Evolutionary conservation across 2,797 vertebrate species (phyloP).

Genomic region (Coranthus polyacanthus): DNA sequence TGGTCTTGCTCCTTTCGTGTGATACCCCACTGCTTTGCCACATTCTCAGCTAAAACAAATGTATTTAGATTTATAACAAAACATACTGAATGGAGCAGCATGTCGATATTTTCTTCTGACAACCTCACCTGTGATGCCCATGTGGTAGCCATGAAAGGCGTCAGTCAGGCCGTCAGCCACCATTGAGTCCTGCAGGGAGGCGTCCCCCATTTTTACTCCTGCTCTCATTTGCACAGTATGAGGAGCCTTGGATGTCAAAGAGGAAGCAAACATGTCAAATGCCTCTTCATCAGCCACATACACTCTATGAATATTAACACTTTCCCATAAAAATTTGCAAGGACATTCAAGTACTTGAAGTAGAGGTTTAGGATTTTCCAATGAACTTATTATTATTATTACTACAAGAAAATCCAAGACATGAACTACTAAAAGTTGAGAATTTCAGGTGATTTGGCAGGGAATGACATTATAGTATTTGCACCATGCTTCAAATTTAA

Average conservation of each 20-base stretch:
- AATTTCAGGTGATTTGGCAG: too few species aligned
- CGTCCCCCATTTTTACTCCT: conserved; percentile 92
- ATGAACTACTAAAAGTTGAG: too few species aligned
- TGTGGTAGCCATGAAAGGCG: conserved; percentile 93
- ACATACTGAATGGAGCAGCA: too few species aligned
- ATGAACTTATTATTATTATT: too few species aligned
- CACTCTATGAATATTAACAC: too few species aligned
- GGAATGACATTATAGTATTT: too few species aligned
- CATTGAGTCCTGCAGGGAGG: conserved; percentile 89
- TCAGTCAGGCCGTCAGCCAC: conserved; percentile 94
- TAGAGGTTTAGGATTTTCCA: too few species aligned
- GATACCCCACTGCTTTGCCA: conserved; percentile 92
- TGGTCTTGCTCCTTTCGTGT: conserved; percentile 92
- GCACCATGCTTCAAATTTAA: background rate
- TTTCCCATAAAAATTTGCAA: too few species aligned
- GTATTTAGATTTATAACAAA: background rate
- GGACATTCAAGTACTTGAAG: too few species aligned
- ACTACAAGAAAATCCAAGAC: too few species aligned
- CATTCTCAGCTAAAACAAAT: conserved; percentile 91
- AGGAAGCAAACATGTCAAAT: background rate
- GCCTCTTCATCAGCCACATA: too few species aligned
- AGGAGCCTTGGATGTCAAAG: conserved; percentile 80
- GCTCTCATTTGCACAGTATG: conserved; percentile 91
- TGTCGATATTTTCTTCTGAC: background rate
- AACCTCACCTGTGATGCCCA: conserved; percentile 93